Evolutionary conservation across 2,113 vertebrate species (phyloP).

Genomic region (Emberiza fucata): DNA sequence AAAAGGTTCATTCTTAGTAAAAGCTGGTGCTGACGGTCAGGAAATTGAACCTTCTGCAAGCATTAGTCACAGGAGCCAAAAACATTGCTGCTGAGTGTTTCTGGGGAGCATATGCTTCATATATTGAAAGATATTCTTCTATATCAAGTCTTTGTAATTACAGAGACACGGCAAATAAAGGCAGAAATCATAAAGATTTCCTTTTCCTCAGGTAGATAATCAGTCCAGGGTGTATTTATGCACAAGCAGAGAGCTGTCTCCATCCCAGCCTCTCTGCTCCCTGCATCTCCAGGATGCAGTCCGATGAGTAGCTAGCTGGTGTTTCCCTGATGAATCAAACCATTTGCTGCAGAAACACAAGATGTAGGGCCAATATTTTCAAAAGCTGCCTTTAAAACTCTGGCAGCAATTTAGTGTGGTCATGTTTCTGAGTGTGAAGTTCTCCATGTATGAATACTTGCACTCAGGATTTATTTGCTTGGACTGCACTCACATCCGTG

Average conservation of each 20-base stretch:
- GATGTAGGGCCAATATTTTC: constrained; percentile 26
- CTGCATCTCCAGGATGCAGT: background rate
- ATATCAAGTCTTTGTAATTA: background rate
- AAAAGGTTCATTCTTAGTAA: background rate
- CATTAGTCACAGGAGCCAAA: constrained; percentile 17
- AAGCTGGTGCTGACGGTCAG: background rate
- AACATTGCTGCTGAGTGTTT: constrained; percentile 7
- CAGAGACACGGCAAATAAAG: background rate
- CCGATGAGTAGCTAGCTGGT: background rate
- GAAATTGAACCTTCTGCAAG: constrained; percentile 45
- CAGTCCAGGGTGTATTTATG: background rate
- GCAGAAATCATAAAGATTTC: constrained; percentile 9
- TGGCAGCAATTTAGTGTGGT: constrained; percentile 45
- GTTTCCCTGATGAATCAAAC: constrained; percentile 26
- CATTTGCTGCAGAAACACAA: constrained; percentile 32
- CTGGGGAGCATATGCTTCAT: constrained; percentile 42
- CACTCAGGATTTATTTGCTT: constrained; percentile 59
- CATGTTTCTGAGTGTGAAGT: constrained; percentile 50
- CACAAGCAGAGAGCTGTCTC: background rate
- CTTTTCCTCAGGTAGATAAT: constrained; percentile 17
- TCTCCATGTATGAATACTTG: constrained; percentile 53
- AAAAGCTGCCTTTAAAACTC: constrained; percentile 53
- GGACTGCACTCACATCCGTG: background rate
- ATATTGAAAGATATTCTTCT: background rate
- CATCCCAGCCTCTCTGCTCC: background rate